Conservation (phyloP, 1,140 invertebrate genomes). For the Drosophila tani region DNA sequence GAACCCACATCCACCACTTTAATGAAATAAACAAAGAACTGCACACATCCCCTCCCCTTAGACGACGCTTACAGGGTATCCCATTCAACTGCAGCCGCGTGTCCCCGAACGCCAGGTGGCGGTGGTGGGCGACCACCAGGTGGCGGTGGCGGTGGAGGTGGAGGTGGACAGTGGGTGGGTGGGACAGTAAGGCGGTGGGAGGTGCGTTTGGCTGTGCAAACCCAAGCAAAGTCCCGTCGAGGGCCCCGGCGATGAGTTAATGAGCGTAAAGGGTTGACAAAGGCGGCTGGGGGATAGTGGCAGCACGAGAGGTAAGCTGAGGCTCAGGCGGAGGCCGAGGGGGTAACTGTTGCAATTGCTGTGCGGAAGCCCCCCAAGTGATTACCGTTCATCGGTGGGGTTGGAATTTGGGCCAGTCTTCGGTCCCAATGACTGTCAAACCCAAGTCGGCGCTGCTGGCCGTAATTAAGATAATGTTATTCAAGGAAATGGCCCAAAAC, state of each 20-base stretch:
- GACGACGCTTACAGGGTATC: conserved; percentile 7
- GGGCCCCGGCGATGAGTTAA: conserved; percentile 47
- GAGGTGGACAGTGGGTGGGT: background rate
- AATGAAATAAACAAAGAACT: too few species aligned
- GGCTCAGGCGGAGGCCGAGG: background rate
- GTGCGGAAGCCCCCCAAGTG: conserved; percentile 51
- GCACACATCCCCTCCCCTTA: too few species aligned
- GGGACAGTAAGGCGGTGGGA: background rate
- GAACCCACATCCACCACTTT: too few species aligned
- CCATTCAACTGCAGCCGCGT: conserved; percentile 6
- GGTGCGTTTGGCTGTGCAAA: conserved; percentile 17
- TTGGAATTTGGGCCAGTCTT: too few species aligned
- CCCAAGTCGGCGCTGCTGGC: background rate
- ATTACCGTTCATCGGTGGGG: conserved; percentile 23
- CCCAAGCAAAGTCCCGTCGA: conserved; percentile 45
- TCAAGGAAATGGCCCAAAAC: conserved; percentile 18
- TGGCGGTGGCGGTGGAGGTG: background rate
- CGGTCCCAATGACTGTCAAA: conserved; percentile 19
- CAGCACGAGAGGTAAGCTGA: background rate
- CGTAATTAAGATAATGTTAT: conserved; percentile 20
- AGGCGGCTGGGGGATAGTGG: conserved; percentile 22
- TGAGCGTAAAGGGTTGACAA: conserved; percentile 56
- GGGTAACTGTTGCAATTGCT: conserved; percentile 37
- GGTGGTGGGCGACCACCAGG: conserved; percentile 1
- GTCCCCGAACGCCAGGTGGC: conserved; percentile 3